Evolutionary conservation across 1,140 invertebrate species (phyloP).

Genomic region (Stegodyphus dumicola): DNA sequence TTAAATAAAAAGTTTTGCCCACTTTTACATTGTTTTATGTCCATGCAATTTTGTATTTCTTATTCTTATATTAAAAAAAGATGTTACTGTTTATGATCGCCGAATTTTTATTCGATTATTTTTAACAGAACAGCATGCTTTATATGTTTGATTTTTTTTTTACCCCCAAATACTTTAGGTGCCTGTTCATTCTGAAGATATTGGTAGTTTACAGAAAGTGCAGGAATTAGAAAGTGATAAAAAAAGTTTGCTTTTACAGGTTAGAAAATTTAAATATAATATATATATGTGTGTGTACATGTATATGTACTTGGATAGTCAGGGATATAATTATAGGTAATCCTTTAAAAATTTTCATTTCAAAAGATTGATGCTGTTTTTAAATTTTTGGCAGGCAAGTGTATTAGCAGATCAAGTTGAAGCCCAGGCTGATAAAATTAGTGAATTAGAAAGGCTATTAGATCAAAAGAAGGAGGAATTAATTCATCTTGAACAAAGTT

Average conservation of each 20-base stretch:
- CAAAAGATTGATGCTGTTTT: neutral
- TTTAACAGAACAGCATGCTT: too few species aligned
- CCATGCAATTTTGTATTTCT: too few species aligned
- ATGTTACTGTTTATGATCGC: too few species aligned
- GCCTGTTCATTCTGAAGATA: constrained; percentile 38
- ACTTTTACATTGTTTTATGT: too few species aligned
- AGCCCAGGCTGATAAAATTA: constrained; percentile 90
- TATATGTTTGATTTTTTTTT: too few species aligned
- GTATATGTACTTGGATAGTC: neutral
- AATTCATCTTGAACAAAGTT: constrained; percentile 81
- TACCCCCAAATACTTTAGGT: too few species aligned
- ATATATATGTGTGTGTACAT: neutral
- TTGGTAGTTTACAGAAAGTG: constrained; percentile 29
- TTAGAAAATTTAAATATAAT: neutral
- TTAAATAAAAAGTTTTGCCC: too few species aligned
- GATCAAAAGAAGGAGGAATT: constrained; percentile 82
- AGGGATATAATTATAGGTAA: neutral
- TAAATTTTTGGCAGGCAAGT: constrained; percentile 70
- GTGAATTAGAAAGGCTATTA: constrained; percentile 85
- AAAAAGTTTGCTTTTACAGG: constrained; percentile 50
- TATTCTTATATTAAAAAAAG: too few species aligned
- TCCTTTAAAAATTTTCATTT: neutral
- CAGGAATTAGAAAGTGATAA: constrained; percentile 52
- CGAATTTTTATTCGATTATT: too few species aligned
- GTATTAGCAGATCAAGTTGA: constrained; percentile 92